Conservation (phyloP, 1,140 invertebrate species). For the Musca vetustissima region DNA sequence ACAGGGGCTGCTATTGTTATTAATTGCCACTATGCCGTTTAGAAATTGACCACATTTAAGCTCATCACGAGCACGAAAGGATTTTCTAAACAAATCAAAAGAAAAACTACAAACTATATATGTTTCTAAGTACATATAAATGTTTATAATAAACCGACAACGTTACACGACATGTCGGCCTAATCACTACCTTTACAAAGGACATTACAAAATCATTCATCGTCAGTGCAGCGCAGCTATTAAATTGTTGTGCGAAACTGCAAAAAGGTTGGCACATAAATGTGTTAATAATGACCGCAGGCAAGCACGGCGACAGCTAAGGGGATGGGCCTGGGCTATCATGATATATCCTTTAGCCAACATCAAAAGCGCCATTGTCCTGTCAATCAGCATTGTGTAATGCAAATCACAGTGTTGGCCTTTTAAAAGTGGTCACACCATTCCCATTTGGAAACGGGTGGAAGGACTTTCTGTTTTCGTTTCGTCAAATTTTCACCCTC, state of each 20-base stretch:
- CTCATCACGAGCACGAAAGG: constrained; percentile 13
- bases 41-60: constrained; percentile 12
- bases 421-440: background rate
- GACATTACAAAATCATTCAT: background rate
- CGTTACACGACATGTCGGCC: background rate
- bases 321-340: background rate
- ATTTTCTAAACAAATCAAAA: constrained; percentile 12
- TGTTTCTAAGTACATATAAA: background rate
- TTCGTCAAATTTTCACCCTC: constrained; percentile 29
- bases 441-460: background rate
- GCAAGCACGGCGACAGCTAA: background rate
- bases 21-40: constrained; percentile 4
- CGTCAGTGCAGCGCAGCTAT: too few relatives aligned
- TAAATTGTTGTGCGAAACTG: constrained; percentile 10
- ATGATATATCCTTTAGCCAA: background rate
- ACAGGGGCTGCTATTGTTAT: background rate
- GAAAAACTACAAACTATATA: background rate
- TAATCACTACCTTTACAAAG: constrained; percentile 3
- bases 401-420: background rate
- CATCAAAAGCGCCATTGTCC: too few relatives aligned
- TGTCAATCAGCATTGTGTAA: background rate
- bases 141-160: background rate
- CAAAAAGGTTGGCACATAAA: constrained; percentile 21
- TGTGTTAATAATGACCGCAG: constrained; percentile 10
- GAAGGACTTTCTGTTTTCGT: background rate